phyloP scores from a whole-genome alignment of 2,113 vertebrate species.

The Pterocles burchelli region DNA sequence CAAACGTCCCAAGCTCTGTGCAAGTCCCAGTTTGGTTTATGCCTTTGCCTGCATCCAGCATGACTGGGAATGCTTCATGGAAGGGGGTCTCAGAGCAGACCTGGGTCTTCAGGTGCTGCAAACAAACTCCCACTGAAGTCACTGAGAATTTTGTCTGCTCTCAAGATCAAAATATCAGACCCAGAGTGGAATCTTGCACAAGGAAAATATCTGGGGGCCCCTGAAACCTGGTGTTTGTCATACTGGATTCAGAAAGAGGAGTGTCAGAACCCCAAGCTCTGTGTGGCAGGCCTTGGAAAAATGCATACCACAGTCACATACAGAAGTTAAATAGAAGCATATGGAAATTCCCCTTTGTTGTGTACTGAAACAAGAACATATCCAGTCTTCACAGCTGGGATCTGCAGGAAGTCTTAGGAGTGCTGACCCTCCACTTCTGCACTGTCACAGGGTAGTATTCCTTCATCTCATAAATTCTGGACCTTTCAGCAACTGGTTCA shows the following conservation, averaged over 20 bases:
- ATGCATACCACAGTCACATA: neutral
- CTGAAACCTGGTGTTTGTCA: neutral
- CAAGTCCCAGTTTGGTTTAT: neutral
- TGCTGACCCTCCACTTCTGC: neutral
- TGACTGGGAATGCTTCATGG: neutral
- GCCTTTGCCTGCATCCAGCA: neutral
- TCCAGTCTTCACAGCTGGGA: neutral
- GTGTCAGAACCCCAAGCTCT: neutral
- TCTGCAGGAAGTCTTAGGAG: constrained; percentile 1
- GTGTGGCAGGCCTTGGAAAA: neutral
- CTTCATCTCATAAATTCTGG: constrained; percentile 24
- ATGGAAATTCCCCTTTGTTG: neutral
- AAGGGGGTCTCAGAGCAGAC: neutral
- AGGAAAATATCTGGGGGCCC: neutral
- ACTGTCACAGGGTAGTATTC: constrained; percentile 17
- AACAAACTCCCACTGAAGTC: neutral
- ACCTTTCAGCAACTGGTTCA: neutral
- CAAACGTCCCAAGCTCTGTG: neutral
- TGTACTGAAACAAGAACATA: neutral
- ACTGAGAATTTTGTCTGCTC: neutral
- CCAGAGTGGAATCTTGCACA: neutral
- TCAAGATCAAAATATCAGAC: neutral
- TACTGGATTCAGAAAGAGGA: neutral
- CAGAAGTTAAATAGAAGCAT: constrained; percentile 33
- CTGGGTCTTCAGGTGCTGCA: neutral